Percentiles rank a stretch among this genome's conserved stretches.
Evolutionary conservation across 1,140 invertebrate genomes (phyloP).

Genomic region (Lepidurus apus): DNA sequence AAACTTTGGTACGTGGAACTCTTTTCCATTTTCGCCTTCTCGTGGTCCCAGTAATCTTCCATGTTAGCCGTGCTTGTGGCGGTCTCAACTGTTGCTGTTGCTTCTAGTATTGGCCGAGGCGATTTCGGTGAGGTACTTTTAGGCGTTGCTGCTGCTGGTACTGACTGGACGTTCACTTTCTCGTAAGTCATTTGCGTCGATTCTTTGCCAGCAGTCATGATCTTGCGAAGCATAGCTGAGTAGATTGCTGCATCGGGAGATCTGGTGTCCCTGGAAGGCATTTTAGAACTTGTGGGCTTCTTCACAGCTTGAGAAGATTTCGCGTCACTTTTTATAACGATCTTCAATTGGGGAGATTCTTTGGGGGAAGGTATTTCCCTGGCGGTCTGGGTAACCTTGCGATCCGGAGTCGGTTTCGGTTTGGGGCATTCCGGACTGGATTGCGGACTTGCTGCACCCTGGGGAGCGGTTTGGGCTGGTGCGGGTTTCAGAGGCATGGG

Average conservation of each 20-base stretch:
- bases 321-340: not conserved
- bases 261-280: not conserved
- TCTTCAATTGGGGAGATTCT: not conserved
- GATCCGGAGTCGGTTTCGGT: not conserved
- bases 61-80: not conserved
- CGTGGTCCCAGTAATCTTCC: slow-evolving; percentile 39
- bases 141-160: not conserved
- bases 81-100: not conserved
- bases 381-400: not conserved
- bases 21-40: slow-evolving; percentile 41
- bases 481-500: not conserved
- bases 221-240: not conserved
- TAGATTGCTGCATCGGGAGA: slow-evolving; percentile 11
- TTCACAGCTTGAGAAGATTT: not conserved
- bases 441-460: not conserved
- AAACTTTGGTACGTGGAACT: slow-evolving; percentile 36
- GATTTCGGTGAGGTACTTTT: not conserved
- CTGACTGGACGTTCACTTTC: slow-evolving; percentile 40
- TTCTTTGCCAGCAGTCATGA: not conserved
- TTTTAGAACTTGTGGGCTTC: not conserved
- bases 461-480: not conserved
- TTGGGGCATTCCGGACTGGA: not conserved
- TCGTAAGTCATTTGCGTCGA: not conserved
- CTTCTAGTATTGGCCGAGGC: not conserved
- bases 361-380: not conserved